Conservation (phyloP, 1,140 invertebrate genomes). For the Atta cephalotes region DNA sequence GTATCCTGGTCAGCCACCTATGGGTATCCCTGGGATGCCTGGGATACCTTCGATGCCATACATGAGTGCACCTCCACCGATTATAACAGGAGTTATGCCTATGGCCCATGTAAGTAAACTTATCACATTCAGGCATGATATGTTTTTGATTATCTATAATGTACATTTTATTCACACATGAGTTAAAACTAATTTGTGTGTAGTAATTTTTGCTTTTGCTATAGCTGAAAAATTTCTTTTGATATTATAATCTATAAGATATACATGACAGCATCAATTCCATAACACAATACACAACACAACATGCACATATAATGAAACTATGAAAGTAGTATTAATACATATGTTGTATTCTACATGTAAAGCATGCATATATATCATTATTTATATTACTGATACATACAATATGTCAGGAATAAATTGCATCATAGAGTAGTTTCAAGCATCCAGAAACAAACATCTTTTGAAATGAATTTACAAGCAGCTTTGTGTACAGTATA, state of each 20-base stretch:
- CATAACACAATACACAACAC: not conserved
- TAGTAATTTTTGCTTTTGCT: slow-evolving; percentile 35
- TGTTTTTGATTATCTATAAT: not conserved
- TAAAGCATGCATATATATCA: not conserved
- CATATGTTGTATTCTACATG: slow-evolving; percentile 13
- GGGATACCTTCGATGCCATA: slow-evolving; percentile 86
- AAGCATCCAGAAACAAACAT: not conserved
- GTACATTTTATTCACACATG: slow-evolving; percentile 11
- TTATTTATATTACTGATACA: not conserved
- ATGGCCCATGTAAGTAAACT: slow-evolving; percentile 84
- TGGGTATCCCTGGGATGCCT: slow-evolving; percentile 85
- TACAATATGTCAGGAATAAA: not conserved
- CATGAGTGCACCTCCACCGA: slow-evolving; percentile 85
- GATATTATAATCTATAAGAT: not conserved
- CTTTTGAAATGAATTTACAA: slow-evolving; percentile 9
- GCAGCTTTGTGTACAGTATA: not conserved
- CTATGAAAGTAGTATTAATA: not conserved
- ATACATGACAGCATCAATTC: not conserved
- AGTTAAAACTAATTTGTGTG: not conserved
- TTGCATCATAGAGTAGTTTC: slow-evolving; percentile 1
- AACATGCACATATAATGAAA: not conserved
- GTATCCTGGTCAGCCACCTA: slow-evolving; percentile 85
- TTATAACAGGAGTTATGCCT: slow-evolving; percentile 85
- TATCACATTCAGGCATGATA: slow-evolving; percentile 24
- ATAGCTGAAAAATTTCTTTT: slow-evolving; percentile 4